phyloP scores from a whole-genome alignment of 1,140 invertebrate species.

The Zaprionus tsacasi region DNA sequence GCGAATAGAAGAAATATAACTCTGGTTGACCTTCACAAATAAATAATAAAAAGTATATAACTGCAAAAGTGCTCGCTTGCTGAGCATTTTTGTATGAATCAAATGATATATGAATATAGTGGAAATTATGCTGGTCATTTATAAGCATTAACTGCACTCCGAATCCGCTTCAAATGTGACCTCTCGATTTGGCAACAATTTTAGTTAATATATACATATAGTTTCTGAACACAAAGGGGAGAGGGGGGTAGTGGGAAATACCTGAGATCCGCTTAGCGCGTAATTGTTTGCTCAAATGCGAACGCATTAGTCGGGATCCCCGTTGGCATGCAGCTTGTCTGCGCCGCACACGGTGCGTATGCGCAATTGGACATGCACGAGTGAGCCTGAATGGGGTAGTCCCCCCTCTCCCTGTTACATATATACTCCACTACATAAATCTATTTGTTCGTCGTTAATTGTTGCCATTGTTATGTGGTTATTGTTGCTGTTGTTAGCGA shows the following conservation, averaged over 20 bases:
- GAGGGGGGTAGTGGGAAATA: conserved; percentile 11
- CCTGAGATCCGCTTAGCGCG: conserved; percentile 59
- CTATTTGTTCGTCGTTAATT: conserved; percentile 62
- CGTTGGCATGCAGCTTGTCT: conserved; percentile 9
- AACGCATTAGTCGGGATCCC: conserved; percentile 27
- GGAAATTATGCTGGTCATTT: conserved; percentile 31
- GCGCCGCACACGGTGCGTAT: conserved; percentile 63
- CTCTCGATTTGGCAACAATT: conserved; percentile 32
- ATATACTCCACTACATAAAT: conserved; percentile 29
- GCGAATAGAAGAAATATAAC: conserved; percentile 23
- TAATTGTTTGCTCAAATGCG: conserved; percentile 46
- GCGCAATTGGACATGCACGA: conserved; percentile 69
- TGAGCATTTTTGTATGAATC: not conserved
- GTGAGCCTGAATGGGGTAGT: conserved; percentile 31
- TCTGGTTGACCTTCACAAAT: conserved; percentile 20
- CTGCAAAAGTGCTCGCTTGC: conserved; percentile 18
- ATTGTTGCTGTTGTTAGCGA: conserved; percentile 2
- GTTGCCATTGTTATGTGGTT: conserved; percentile 47
- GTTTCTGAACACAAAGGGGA: conserved; percentile 2
- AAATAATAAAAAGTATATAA: not conserved
- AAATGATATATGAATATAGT: conserved; percentile 8
- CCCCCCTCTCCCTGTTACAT: conserved; percentile 10
- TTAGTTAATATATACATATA: conserved; percentile 7
- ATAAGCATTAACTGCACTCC: conserved; percentile 31
- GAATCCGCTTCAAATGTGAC: not conserved